Base-by-base conservation (phyloP, 2,888 invertebrate species). In the Teleiodes luculella region DNA sequence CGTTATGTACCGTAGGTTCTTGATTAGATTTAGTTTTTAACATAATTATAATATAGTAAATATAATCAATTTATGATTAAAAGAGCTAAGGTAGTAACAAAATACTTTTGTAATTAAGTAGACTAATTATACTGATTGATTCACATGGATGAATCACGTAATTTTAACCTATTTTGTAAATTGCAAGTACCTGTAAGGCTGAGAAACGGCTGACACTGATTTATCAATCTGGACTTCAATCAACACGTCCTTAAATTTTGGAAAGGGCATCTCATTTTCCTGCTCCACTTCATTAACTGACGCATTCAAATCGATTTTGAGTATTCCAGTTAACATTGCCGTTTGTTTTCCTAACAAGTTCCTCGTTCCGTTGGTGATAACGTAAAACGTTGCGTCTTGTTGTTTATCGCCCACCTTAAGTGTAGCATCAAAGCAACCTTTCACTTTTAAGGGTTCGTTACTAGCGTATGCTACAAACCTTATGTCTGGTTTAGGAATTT, bases 281-380 rank as follows among this genome's bases (percentile, higher is more conserved):
- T n/a, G 16, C 1, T 47, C 10, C 2, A 1, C 20, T 5, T 37
- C 10, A n/a, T 3, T 28, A 28, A 11, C 3, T 1, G 24, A 10
- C 1, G n/a, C 3, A 5, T 28, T 37, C 5, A 45, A 7, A 7
- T 52, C 52, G 6, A 56, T 14, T 13, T 39, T 45, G 2, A 54
- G n/a, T 0, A 57, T 52, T 1, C 54, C 54, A 0, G 54, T 20
- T 8, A 0, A 8, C 0, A 36, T 30, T 2, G 57, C 52, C n/a
- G 52, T 52, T 3, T 4, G 7, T 24, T 36, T 35, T 6, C 49
- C 49, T 7, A 49, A 13, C 1, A 49, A n/a, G 10, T 49, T n/a
- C 20, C 49, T 35, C 11, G 49, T 28, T 2, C 49, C 49, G 6
- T 30, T 30, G 2, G 4, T 10, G 2, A 49, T 18, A 1, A 49